Percentiles rank a stretch among this genome's conserved stretches.
These are phyloP conservation scores for Gymnogyps californianus DNA, from an alignment of 2,113 vertebrate species.

Conservation along the genomic window DNA sequence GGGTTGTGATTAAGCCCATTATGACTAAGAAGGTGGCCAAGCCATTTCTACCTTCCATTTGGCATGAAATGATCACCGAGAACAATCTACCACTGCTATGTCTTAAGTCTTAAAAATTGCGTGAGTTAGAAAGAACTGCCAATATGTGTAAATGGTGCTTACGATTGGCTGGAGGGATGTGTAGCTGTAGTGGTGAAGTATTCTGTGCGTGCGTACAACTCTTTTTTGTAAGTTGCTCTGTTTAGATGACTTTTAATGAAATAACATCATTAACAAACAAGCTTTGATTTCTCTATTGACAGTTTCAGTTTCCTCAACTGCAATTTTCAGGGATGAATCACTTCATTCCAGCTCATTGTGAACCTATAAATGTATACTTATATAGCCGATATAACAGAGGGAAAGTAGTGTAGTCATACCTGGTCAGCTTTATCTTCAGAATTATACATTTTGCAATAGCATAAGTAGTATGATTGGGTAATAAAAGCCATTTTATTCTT, in stretches of 20 bases:
- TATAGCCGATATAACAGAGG: background rate
- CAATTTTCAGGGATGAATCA: background rate
- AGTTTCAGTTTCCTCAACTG: background rate
- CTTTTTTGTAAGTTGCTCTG: background rate
- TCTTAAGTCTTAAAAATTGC: background rate
- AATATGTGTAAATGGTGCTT: background rate
- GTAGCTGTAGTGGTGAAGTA: background rate
- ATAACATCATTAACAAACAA: background rate
- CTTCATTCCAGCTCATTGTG: background rate
- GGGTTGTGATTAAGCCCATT: background rate
- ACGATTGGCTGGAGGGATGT: background rate
- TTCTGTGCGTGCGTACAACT: background rate
- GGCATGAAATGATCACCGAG: background rate
- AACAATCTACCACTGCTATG: background rate
- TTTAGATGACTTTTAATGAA: slow-evolving; percentile 4
- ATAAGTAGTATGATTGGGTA: background rate
- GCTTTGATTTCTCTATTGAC: background rate
- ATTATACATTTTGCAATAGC: background rate
- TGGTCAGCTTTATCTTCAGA: slow-evolving; percentile 15
- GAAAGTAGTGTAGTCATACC: background rate
- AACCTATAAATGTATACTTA: background rate
- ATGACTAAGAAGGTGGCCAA: background rate
- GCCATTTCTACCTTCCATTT: background rate
- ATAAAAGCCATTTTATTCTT: slow-evolving; percentile 27
- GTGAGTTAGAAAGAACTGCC: background rate